Evolutionary conservation across 2,888 invertebrate genomes (phyloP), one percentile per base, ranked within the genome.

Genomic region (Phalera bucephala): DNA sequence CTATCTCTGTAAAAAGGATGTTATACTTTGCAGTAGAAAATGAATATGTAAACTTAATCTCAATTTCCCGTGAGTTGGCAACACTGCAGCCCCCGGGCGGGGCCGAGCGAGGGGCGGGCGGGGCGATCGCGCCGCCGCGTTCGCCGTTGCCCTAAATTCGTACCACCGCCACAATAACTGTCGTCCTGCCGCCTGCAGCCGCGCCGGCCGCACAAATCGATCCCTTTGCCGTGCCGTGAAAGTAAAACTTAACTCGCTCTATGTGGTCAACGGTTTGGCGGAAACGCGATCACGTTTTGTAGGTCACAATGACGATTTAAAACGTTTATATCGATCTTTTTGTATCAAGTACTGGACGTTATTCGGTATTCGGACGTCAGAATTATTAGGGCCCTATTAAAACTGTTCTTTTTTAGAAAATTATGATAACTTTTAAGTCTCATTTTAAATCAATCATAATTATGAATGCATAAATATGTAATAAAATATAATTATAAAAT

Each of bases 231-330:
- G 65, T 78, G 73, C 70, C 77, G 79, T 80, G 77, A 80, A 81
- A 83, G 76, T 82, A 77, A 85, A 86, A 84, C 72, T 84, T 81
- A 80, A 81, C 82, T 76, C 84, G 76, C 81, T 81, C 79, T 78
- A 75, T 83, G 80, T 83, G 81, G 83, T 76, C 80, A 72, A 76
- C 70, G 72, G 61, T 72, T 72, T 64, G 65, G 61, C 56, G 62
- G 72, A 73, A 76, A 78, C 80, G 76, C 77, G 72, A 75, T 72
- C 64, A 67, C 55, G 59, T 68, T 78, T 80, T 81, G 76, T 83
- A 78, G 84, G 79, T 80, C 86, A 76, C 74, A 72, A 75, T 29
- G 68, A 71, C 67, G 67, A 76, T 76, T 67, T 64, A 67, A 75
- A 80, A 75, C n/a, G 48, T 74, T 64, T 52, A 39, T 70, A 67